These are phyloP conservation scores for Cladopsammia gracilis DNA, from an alignment of 64 coral and sea anemone species.

Conservation along the genomic window DNA sequence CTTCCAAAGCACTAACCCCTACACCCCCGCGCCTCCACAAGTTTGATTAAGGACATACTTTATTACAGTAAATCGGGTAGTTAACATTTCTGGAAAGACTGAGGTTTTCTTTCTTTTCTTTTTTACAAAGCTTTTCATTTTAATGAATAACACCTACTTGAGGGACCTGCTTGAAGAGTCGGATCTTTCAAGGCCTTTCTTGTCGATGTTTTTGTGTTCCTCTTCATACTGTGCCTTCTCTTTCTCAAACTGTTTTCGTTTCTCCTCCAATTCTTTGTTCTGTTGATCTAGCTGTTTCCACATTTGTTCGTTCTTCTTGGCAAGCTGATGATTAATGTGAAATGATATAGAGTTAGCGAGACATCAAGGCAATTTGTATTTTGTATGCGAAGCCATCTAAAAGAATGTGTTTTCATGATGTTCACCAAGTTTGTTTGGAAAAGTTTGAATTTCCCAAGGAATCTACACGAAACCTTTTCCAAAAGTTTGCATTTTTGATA, in stretches of 20 bases:
- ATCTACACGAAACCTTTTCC: too few species aligned
- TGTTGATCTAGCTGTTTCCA: slow-evolving; percentile 92
- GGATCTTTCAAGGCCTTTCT: slow-evolving; percentile 83
- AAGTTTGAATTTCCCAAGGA: too few species aligned
- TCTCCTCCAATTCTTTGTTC: slow-evolving; percentile 96
- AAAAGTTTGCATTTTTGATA: too few species aligned
- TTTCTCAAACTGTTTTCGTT: slow-evolving; percentile 93
- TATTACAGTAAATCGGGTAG: too few species aligned
- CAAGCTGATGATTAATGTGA: slow-evolving; percentile 77
- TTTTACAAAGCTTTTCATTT: background rate
- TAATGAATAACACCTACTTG: slow-evolving; percentile 74
- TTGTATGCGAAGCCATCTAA: too few species aligned
- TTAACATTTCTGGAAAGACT: too few species aligned
- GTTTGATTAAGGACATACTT: too few species aligned
- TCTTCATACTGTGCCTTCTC: slow-evolving; percentile 87
- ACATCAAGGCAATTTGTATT: background rate
- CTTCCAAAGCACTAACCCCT: too few species aligned
- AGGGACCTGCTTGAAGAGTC: slow-evolving; percentile 92
- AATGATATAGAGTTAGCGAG: background rate
- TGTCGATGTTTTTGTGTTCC: slow-evolving; percentile 59
- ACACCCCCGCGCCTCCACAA: too few species aligned
- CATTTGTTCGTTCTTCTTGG: slow-evolving; percentile 97
- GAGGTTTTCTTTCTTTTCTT: too few species aligned
- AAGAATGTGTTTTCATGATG: too few species aligned
- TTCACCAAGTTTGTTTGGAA: too few species aligned